Evolutionary conservation across 2,888 invertebrate species (phyloP).

Genomic region (Apodemia duryi): DNA sequence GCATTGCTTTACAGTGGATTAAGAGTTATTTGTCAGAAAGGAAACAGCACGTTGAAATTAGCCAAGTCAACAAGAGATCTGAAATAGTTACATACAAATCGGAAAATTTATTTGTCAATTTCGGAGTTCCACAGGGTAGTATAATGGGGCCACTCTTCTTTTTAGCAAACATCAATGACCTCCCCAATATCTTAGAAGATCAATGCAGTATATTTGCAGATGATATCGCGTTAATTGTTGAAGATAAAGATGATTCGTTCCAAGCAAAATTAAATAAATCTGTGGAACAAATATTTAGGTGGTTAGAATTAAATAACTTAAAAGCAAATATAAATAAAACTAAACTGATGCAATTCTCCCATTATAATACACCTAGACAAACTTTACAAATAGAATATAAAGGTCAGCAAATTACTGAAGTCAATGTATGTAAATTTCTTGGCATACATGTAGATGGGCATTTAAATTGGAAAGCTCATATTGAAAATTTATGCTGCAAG

Average conservation of each 20-base stretch:
- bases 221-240: background rate
- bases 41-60: too few species aligned
- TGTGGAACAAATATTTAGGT: background rate
- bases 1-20: too few species aligned
- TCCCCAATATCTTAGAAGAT: background rate
- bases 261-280: conserved; percentile 2
- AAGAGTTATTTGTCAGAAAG: too few species aligned
- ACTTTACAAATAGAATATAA: background rate
- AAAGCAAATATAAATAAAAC: conserved; percentile 9
- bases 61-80: too few species aligned
- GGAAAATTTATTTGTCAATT: background rate
- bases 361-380: background rate
- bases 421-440: background rate
- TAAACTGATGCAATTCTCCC: background rate
- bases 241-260: background rate
- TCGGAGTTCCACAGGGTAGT: conserved; percentile 21
- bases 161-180: conserved; percentile 18
- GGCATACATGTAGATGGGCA: background rate
- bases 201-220: background rate
- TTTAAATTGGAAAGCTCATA: background rate
- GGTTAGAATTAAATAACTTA: conserved; percentile 13
- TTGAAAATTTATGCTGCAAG: background rate
- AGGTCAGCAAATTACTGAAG: background rate
- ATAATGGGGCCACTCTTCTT: background rate
- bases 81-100: background rate